Evolutionary conservation across 1,140 invertebrate genomes (phyloP), one percentile per base, ranked within the genome.

Genomic region (Ditylenchus dipsaci): DNA sequence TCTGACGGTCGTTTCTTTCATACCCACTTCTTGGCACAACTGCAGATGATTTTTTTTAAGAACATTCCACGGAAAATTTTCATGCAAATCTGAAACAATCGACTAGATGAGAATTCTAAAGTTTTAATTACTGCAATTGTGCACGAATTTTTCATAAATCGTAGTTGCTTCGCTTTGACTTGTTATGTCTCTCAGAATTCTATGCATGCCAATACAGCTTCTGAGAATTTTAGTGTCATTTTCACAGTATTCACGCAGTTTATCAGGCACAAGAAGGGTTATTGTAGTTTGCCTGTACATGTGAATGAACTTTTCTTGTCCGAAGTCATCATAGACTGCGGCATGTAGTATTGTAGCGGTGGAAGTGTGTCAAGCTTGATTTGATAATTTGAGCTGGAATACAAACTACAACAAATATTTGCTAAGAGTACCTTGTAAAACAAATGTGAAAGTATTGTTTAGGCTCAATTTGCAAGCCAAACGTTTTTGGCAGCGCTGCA

Each of bases 381-480:
- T 17, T 15, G 21, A 30, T 30, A 7, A 30, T 63, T 57, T 58
- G 26, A 0, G 29, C 61, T 33, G 27, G 0, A 63, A 63, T 61
- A 21, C 15, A 33, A 26, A 0, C 17, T 53, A 45, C 43, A 45
- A 45, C 45, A 5, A 58, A 57, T n/a, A n/a, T n/a, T n/a, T n/a
- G n/a, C n/a, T n/a, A 43, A 43, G 27, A 8, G 26, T 58, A 63
- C 61, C 33, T 63, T 63, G 61, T 63, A 30, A 3, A 13, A 63
- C 21, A 43, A 30, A 17, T 63, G 61, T 33, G 61, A 47, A 63
- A 63, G 61, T 63, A 63, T n/a, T 29, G 27, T n/a, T 63, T 63
- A 23, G 33, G 26, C 13, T 63, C 61, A 0, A 38, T 63, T 11
- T 63, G 26, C 9, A 63, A n/a, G 0, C 61, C 61, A 58, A 63